Base-by-base conservation (phyloP, 1,140 invertebrate genomes). In the Tetramorium parvispinum region DNA sequence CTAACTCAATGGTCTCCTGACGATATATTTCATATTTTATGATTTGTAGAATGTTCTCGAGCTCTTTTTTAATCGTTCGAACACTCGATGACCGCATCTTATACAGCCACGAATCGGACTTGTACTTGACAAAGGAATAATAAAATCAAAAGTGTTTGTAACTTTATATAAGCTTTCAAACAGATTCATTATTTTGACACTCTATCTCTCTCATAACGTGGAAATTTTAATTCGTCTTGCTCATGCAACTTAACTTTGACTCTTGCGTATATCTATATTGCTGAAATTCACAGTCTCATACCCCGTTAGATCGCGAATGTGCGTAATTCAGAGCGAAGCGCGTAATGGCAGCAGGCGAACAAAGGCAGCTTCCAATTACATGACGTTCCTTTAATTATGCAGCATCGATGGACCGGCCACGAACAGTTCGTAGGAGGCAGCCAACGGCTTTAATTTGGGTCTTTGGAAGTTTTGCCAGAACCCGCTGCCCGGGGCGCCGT, bases 381-480 rank as follows among this genome's bases (percentile, higher is more conserved):
- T 89, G 93, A 93, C 88, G 92, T 88, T 94, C 93, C 93, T 93
- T 93, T 93, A 93, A 94, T 94, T 93, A 94, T 94, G 93, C 93
- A 93, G 89, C 91, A 91, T 87, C 89, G 89, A 79, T 92, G 76
- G 88, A 90, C 86, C 86, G 85, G 73, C 71, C 87, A 79, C 77
- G 87, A 89, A 90, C 87, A 87, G 87, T 89, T 93, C 87, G 91
- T 93, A 93, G 92, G 92, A 92, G 91, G 91, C 86, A 91, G 91
- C 90, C 81, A 90, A 78, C 88, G 83, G 89, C 88, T 93, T 94
- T 94, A 94, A 94, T 94, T 94, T 94, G 93, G 93, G 91, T 93
- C 91, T 90, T 86, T 70, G 83, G 87, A 73, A 93, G 89, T 92
- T 92, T 92, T 81, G 91, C 88, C 91, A 91, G 91, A 92, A 88